Evolutionary conservation across 2,797 vertebrate genomes (phyloP).

Genomic region (Xiphorhynchus erythropygius): DNA sequence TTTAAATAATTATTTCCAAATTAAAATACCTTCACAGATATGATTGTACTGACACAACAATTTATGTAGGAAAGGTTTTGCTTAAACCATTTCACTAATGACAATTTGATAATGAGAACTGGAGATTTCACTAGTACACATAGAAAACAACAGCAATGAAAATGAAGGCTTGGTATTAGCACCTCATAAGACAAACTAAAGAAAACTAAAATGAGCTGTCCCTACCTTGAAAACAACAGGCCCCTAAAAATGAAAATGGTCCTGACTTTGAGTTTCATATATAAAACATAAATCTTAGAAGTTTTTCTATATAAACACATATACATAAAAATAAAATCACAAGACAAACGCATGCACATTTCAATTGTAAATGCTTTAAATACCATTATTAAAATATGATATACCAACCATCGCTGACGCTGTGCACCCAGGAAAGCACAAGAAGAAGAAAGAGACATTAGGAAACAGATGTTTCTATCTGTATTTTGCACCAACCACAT

Average conservation of each 20-base stretch:
- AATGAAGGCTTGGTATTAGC: background rate
- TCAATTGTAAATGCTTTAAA: conserved; percentile 23
- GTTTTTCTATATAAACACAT: background rate
- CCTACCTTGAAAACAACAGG: background rate
- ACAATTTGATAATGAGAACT: background rate
- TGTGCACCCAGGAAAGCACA: conserved; percentile 79
- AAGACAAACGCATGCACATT: background rate
- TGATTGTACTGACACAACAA: background rate
- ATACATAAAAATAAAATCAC: background rate
- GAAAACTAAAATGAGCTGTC: background rate
- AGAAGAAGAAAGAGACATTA: conserved; percentile 67
- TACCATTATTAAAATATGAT: conserved; percentile 37
- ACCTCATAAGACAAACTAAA: background rate
- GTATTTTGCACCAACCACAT: background rate
- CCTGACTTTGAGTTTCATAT: background rate
- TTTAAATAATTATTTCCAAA: background rate
- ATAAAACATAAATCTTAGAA: background rate
- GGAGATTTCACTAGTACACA: background rate
- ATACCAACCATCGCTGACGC: conserved; percentile 99
- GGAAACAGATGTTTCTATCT: conserved; percentile 6
- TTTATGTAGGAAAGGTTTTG: background rate
- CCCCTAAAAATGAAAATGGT: background rate
- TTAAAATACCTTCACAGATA: background rate
- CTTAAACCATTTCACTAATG: background rate
- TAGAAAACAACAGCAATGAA: background rate